Conservation (phyloP, 1,140 invertebrate genomes). For the Drosophila pruinosa region DNA sequence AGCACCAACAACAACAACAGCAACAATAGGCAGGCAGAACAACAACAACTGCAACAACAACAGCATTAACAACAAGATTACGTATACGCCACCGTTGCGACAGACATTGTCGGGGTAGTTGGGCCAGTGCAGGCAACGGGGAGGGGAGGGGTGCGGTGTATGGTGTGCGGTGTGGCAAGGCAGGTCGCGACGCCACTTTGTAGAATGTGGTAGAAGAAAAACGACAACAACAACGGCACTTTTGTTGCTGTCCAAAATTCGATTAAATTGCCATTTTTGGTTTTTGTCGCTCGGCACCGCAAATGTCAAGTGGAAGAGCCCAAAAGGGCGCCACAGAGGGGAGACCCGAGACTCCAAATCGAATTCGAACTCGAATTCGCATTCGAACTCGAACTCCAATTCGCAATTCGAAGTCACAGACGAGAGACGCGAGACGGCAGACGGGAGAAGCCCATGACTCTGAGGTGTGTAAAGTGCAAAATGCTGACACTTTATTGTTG, state of each 20-base stretch:
- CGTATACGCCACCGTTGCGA: conserved; percentile 75
- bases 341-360: background rate
- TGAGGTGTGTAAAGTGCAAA: conserved; percentile 59
- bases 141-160: background rate
- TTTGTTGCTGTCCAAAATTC: conserved; percentile 35
- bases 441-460: conserved; percentile 2
- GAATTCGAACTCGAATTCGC: conserved; percentile 4
- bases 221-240: conserved; percentile 24
- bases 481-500: conserved; percentile 63
- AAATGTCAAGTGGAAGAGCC: conserved; percentile 10
- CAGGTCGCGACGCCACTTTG: conserved; percentile 28
- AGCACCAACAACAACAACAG: conserved; percentile 35
- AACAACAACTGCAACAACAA: conserved; percentile 25
- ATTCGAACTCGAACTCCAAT: background rate
- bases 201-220: conserved; percentile 49
- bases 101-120: conserved; percentile 34
- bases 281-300: conserved; percentile 10
- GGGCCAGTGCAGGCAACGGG: conserved; percentile 3
- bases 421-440: background rate
- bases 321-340: background rate
- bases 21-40: conserved; percentile 13
- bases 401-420: conserved; percentile 4
- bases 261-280: conserved; percentile 28
- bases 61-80: conserved; percentile 61
- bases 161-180: conserved; percentile 4